These are phyloP conservation scores for Liparis tanakae DNA, from an alignment of 2,797 vertebrate species.

Conservation along the genomic window DNA sequence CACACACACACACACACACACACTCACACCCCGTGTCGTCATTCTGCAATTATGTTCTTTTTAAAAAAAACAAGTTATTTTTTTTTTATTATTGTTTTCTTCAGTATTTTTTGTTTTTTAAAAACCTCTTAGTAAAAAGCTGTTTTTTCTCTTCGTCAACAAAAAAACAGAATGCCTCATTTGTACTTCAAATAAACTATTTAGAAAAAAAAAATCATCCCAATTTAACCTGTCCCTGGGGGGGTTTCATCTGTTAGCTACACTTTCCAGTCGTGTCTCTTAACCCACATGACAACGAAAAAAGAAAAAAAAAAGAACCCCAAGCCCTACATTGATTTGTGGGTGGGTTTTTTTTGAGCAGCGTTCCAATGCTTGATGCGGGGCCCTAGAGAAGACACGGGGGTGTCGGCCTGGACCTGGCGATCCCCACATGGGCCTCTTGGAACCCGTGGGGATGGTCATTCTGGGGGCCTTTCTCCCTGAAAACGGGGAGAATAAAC, in stretches of 20 bases:
- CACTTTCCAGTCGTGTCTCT: neutral
- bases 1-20: neutral
- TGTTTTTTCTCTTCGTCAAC: neutral
- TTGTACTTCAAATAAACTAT: too few species aligned
- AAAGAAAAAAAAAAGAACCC: neutral
- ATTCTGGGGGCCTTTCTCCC: conserved; percentile 97
- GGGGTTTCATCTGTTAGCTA: neutral
- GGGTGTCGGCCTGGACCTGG: conserved; percentile 85
- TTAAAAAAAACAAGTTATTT: too few species aligned
- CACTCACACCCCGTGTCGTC: too few species aligned
- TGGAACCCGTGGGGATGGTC: conserved; percentile 94
- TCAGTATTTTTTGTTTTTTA: too few species aligned
- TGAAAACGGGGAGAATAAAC: conserved; percentile 58
- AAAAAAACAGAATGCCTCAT: neutral
- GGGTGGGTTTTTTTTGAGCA: conserved; percentile 86
- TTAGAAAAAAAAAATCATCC: too few species aligned
- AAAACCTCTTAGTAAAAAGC: neutral
- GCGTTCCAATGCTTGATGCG: conserved; percentile 92
- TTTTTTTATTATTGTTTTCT: too few species aligned
- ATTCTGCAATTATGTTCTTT: neutral
- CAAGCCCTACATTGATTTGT: conserved; percentile 85
- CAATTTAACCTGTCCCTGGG: too few species aligned
- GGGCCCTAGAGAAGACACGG: conserved; percentile 94
- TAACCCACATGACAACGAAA: neutral
- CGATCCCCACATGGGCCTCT: conserved; percentile 91